Evolutionary conservation across 2,797 vertebrate species (phyloP).

Genomic region (Schizopygopsis pylzovi): DNA sequence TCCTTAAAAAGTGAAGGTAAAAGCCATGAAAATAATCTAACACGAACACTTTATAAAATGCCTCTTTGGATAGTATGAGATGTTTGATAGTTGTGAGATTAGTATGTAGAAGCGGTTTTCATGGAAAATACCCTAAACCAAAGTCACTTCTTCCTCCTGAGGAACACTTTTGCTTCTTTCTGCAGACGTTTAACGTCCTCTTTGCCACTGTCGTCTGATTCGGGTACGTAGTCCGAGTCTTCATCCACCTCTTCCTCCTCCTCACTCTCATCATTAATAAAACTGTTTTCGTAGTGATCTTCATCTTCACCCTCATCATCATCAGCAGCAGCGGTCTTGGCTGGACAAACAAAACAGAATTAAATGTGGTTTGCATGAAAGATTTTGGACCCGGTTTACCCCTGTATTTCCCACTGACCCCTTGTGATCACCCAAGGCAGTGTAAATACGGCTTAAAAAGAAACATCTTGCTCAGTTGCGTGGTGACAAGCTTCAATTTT

Average conservation of each 20-base stretch:
- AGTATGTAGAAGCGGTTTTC: background rate
- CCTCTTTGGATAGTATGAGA: background rate
- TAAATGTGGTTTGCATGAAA: background rate
- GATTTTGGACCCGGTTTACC: background rate
- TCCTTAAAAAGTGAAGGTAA: background rate
- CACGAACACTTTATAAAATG: background rate
- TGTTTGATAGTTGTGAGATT: background rate
- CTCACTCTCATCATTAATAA: constrained; percentile 74
- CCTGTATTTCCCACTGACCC: background rate
- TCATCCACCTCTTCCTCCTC: constrained; percentile 68
- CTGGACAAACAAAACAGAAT: constrained; percentile 46
- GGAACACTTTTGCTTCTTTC: constrained; percentile 67
- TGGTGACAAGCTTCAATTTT: background rate
- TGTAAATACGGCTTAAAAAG: background rate
- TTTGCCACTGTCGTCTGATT: constrained; percentile 57
- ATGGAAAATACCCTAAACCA: background rate
- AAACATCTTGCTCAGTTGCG: background rate
- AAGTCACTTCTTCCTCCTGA: constrained; percentile 64
- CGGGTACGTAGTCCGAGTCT: constrained; percentile 74
- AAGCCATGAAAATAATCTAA: background rate
- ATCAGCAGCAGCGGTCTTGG: background rate
- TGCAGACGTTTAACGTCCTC: constrained; percentile 68
- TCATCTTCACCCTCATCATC: constrained; percentile 53
- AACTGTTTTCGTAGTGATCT: constrained; percentile 69
- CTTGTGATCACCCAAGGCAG: background rate